Base-by-base conservation (phyloP, 2,113 vertebrate species). In the Dromas ardeola region DNA sequence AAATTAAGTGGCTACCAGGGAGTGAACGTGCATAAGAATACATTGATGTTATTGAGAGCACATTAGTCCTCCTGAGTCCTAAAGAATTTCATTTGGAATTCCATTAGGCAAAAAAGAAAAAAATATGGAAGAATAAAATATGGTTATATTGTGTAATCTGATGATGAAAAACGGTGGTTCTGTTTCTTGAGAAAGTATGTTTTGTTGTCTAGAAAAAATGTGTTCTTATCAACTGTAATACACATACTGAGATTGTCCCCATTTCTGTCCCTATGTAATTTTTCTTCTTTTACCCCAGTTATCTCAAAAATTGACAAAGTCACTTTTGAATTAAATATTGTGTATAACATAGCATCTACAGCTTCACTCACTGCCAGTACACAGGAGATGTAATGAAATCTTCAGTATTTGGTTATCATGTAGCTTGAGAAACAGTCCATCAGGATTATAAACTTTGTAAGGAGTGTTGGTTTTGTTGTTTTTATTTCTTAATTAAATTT, bases 21-120 rank as follows among this genome's bases (percentile, higher is more conserved):
- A 90, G 34, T 45, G 67, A 89, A 58, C 76, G 5, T 90, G 61
- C n/a, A 26, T 80, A 80, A 61, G 56, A 85, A 66, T 93, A 81
- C 16, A 59, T 86, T 92, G 70, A 50, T 83, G 32, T 71, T 79
- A 74, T 80, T 82, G 77, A 80, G 38, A 91, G 20, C 42, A n/a
- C 27, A 63, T 71, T 74, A 79, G 42, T 84, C 56, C 27, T 87
- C 18, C 62, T 65, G 38, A 72, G 20, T 94, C n/a, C 65, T 94
- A 36, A 93, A 95, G 91, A 91, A 82, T 97, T 92, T 86, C 30
- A 63, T 80, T 77, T 94, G 50, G 15, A 95, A 93, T 89, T 93
- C 79, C 86, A 77, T 81, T 86, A 81, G 40, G 23, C 0, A 0
- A 66, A 81, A 91, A 77, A 13, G 26, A 40, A 62, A 82, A 25